Conservation (phyloP, 2,113 vertebrate species). For the Neofelis nebulosa region DNA sequence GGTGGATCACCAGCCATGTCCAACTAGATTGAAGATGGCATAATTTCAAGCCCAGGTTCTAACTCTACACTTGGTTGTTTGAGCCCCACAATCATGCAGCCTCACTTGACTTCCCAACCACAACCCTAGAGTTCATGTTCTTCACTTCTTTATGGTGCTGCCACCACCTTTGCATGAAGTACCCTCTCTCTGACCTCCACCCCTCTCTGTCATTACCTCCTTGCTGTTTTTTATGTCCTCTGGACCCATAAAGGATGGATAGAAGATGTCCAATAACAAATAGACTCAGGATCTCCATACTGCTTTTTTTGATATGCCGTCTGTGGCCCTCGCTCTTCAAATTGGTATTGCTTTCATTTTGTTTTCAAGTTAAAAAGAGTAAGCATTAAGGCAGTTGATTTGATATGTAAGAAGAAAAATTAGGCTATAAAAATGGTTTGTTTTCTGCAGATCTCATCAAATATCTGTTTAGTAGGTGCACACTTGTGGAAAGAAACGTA, state of each 20-base stretch:
- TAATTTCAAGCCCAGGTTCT: not conserved
- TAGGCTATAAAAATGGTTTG: not conserved
- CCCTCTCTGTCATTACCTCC: not conserved
- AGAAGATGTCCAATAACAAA: accelerated
- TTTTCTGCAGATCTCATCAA: not conserved
- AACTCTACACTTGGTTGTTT: not conserved
- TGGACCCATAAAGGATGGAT: not conserved
- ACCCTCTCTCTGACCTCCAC: not conserved
- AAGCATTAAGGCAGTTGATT: not conserved
- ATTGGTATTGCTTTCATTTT: not conserved
- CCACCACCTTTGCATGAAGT: not conserved
- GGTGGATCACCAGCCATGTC: not conserved
- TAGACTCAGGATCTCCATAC: accelerated
- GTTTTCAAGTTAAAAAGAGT: not conserved
- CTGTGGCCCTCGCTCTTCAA: not conserved
- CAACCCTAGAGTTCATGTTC: not conserved
- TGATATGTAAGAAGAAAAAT: not conserved
- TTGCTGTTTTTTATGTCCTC: not conserved
- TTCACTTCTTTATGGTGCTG: accelerated
- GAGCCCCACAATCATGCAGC: not conserved
- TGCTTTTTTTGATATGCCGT: accelerated
- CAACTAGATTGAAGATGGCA: not conserved
- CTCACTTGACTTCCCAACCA: not conserved
- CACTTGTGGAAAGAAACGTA: not conserved
- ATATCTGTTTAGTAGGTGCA: not conserved